Conservation (phyloP, 2,797 vertebrate genomes). For the Pteropus rufus region DNA sequence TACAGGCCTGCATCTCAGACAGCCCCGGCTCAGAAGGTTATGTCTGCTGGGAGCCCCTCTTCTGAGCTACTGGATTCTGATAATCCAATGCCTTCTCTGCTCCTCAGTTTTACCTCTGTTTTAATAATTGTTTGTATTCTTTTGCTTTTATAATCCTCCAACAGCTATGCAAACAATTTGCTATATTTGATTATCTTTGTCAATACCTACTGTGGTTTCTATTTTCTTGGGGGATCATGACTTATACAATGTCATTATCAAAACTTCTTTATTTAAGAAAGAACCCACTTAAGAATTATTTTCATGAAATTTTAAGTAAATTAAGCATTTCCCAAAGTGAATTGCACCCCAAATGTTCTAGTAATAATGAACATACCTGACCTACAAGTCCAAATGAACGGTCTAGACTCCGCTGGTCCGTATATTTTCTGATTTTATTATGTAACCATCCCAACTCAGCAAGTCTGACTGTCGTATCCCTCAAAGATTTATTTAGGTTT, state of each 20-base stretch:
- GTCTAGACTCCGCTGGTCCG: conserved; percentile 94
- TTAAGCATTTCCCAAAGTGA: neutral
- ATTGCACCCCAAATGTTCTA: neutral
- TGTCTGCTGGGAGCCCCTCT: neutral
- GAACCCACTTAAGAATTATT: neutral
- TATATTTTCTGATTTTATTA: conserved; percentile 97
- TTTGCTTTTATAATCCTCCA: neutral
- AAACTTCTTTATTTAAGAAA: neutral
- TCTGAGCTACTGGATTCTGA: neutral
- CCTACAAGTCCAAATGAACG: conserved; percentile 96
- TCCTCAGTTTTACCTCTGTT: neutral
- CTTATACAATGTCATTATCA: neutral
- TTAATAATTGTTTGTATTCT: neutral
- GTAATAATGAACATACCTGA: conserved; percentile 87
- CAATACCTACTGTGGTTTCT: neutral
- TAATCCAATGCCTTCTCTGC: neutral
- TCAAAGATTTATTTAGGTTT: conserved; percentile 91
- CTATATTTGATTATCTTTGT: fast-evolving
- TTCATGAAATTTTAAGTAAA: neutral
- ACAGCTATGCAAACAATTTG: neutral
- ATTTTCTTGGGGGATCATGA: neutral
- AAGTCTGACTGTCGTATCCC: conserved; percentile 92
- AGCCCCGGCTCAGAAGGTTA: neutral
- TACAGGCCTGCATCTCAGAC: neutral
- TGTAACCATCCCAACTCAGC: conserved; percentile 97